Conservation (phyloP, 2,797 vertebrate genomes). For the Pangasius sanitwongsei region DNA sequence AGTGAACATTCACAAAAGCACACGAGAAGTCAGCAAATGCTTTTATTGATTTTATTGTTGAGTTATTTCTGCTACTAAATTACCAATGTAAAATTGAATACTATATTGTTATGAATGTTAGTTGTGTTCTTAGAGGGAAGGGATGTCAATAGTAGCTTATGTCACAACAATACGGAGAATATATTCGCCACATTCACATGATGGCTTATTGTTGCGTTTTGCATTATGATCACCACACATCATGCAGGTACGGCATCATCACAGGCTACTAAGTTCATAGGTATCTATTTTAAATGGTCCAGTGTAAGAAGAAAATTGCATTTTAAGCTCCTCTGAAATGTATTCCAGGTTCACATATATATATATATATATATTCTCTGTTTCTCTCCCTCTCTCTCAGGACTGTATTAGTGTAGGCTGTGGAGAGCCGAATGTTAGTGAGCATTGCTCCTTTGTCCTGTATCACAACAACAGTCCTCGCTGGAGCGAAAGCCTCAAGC, state of each 20-base stretch:
- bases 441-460: conserved; percentile 98
- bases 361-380: not conserved
- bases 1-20: not conserved
- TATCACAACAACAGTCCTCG: conserved; percentile 98
- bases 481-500: conserved; percentile 96
- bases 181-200: not conserved
- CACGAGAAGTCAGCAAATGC: not conserved
- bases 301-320: not conserved
- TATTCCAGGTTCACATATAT: not conserved
- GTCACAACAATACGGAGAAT: not conserved
- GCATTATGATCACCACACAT: not conserved
- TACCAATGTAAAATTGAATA: not conserved
- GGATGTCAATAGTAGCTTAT: not conserved
- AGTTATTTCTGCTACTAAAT: not conserved
- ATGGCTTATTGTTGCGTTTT: not conserved
- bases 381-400: conserved; percentile 65
- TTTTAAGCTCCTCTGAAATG: not conserved
- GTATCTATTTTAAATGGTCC: not conserved
- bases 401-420: conserved; percentile 97
- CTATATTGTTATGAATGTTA: not conserved
- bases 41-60: not conserved
- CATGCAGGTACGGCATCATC: not conserved
- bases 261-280: not conserved
- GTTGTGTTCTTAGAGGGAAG: not conserved
- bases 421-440: conserved; percentile 87